phyloP scores from a whole-genome alignment of 2,113 vertebrate species.

The Macaca fascicularis region DNA sequence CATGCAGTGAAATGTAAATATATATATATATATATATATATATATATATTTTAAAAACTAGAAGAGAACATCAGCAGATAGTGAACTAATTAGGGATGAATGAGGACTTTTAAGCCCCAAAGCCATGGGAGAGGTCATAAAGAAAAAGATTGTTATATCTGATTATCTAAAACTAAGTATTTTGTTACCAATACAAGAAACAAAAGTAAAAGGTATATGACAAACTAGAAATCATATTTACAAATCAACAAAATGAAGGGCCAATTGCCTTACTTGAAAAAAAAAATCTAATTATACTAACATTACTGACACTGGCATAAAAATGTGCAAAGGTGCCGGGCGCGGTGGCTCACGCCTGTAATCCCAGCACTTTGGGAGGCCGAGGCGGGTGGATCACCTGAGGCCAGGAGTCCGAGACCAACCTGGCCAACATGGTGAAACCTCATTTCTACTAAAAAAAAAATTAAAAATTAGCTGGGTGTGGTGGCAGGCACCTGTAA shows the following conservation, averaged over 20 bases:
- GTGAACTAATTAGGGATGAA: background rate
- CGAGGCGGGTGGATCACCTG: too few species aligned
- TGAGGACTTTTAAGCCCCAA: background rate
- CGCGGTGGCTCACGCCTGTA: too few species aligned
- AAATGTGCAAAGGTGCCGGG: background rate
- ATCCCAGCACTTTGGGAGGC: too few species aligned
- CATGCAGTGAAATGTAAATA: background rate
- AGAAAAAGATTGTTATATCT: background rate
- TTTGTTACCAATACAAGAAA: background rate
- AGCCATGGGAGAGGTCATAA: background rate
- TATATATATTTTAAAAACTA: background rate
- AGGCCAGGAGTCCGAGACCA: too few species aligned
- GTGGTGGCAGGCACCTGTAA: too few species aligned
- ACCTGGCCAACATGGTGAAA: too few species aligned
- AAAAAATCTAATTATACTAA: background rate
- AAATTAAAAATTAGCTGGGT: too few species aligned
- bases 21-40: background rate
- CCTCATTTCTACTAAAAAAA: too few species aligned
- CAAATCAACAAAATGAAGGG: background rate
- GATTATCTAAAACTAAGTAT: background rate
- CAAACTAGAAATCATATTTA: background rate
- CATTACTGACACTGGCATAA: background rate
- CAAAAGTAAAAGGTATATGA: background rate
- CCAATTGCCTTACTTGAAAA: background rate
- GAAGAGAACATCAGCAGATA: background rate